Conservation (phyloP, 2,113 vertebrate species). For the Chloropsis cyanopogon region DNA sequence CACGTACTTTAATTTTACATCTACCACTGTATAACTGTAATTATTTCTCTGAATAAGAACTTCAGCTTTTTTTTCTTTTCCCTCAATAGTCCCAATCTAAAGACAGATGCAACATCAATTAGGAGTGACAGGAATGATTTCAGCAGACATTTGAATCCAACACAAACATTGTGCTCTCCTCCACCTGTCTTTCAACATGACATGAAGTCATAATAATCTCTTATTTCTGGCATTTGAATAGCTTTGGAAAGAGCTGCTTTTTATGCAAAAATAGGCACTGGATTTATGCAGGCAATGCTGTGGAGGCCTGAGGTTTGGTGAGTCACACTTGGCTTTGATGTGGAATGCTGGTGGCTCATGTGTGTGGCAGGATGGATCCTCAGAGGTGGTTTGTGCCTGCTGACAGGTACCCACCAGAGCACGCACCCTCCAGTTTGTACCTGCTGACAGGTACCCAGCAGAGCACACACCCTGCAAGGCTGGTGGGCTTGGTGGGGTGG, state of each 20-base stretch:
- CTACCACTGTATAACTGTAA: slow-evolving; percentile 40
- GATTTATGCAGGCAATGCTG: neutral
- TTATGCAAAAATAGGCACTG: slow-evolving; percentile 8
- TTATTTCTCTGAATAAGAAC: slow-evolving; percentile 61
- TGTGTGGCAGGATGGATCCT: neutral
- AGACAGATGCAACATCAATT: slow-evolving; percentile 64
- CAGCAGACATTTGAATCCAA: slow-evolving; percentile 53
- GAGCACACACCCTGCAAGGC: neutral
- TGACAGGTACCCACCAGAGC: neutral
- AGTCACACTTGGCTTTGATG: neutral
- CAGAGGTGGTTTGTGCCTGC: neutral
- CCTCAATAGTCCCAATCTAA: slow-evolving; percentile 27
- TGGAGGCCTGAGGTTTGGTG: neutral
- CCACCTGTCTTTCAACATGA: slow-evolving; percentile 67
- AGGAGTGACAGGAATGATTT: slow-evolving; percentile 52
- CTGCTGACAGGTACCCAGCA: neutral
- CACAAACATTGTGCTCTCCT: slow-evolving; percentile 58
- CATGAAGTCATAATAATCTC: slow-evolving; percentile 52
- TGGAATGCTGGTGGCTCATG: neutral
- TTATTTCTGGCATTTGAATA: slow-evolving; percentile 51
- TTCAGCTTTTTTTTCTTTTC: neutral
- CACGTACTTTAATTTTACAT: slow-evolving; percentile 18
- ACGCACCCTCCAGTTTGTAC: neutral
- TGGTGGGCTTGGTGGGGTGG: neutral
- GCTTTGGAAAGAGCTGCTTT: slow-evolving; percentile 32